Evolutionary conservation across 2,113 vertebrate genomes (phyloP), one percentile per base, ranked within the genome.

Genomic region (Lagenorhynchus albirostris): DNA sequence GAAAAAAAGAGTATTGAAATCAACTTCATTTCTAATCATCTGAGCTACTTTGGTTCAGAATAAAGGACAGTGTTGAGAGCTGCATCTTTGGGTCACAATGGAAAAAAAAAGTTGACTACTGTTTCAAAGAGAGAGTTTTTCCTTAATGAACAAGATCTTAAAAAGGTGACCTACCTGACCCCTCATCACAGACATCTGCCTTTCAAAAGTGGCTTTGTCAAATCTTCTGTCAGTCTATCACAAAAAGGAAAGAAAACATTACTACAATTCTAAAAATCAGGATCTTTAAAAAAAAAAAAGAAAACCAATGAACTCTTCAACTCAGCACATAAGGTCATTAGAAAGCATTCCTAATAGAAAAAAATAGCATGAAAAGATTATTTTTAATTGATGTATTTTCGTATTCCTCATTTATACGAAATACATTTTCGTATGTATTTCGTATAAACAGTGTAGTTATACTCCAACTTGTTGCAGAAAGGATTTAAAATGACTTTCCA

Each of bases 181-280:
- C 90, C 99, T 99, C 99, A 99, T 99, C 55, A 99, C 99, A 31
- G 99, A 99, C 99, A 99, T 99, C 98, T 99, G 99, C 96, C 98
- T 99, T 98, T 99, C 99, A 98, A 99, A 99, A 97, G 99, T 99
- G 92, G 99, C 98, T 98, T 99, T 99, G 98, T 99, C 99, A 97
- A 99, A 99, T 65, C 99, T 99, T 99, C 99, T 99, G 98, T 99
- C 99, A 2, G 98, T 98, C 99, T 95, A 97, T 91, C n/a, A 76
- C 10, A 96, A 86, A 96, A 90, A 93, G 68, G 92, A 44, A 58
- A 88, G 76, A 73, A 73, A 65, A 91, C 53, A 41, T 50, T 23
- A 96, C 80, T 89, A 53, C 3, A 76, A 92, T 77, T 63, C 31
- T 15, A 47, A 82, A 96, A 71, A 73, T 60, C 60, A 90, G 92